Evolutionary conservation across 2,113 vertebrate genomes (phyloP).

Genomic region (Dipodomys ordii): DNA sequence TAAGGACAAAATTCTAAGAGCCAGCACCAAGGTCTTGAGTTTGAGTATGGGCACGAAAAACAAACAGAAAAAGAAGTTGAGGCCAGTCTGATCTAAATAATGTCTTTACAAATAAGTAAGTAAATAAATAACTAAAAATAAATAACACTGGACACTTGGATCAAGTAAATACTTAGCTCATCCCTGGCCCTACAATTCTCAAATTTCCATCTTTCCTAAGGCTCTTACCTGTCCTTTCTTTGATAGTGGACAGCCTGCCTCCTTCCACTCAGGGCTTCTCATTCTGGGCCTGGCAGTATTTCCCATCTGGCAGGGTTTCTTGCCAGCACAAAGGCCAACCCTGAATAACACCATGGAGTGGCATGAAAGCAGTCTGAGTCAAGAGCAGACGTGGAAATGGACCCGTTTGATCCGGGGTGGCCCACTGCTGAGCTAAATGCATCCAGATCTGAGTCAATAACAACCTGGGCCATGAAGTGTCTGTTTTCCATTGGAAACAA

Average conservation of each 20-base stretch:
- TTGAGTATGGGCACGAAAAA: too few species aligned
- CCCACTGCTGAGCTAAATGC: not conserved
- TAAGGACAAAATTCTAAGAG: too few species aligned
- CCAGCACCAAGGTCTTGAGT: too few species aligned
- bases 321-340: too few species aligned
- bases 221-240: not conserved
- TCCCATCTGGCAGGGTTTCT: too few species aligned
- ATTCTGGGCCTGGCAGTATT: not conserved
- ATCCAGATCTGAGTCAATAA: not conserved
- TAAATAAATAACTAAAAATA: too few species aligned
- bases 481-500: conserved; percentile 47
- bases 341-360: too few species aligned
- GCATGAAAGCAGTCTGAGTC: not conserved
- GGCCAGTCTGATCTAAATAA: not conserved
- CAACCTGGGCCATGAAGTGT: not conserved
- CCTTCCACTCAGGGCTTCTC: not conserved
- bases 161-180: not conserved
- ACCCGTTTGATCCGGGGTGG: not conserved
- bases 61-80: not conserved
- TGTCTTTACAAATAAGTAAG: not conserved
- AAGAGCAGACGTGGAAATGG: not conserved
- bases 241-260: not conserved
- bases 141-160: not conserved
- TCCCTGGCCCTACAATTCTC: not conserved
- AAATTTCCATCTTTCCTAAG: not conserved